These are phyloP conservation scores for Steinernema carpocapsae DNA, from an alignment of 2,888 invertebrate species.

Conservation along the genomic window DNA sequence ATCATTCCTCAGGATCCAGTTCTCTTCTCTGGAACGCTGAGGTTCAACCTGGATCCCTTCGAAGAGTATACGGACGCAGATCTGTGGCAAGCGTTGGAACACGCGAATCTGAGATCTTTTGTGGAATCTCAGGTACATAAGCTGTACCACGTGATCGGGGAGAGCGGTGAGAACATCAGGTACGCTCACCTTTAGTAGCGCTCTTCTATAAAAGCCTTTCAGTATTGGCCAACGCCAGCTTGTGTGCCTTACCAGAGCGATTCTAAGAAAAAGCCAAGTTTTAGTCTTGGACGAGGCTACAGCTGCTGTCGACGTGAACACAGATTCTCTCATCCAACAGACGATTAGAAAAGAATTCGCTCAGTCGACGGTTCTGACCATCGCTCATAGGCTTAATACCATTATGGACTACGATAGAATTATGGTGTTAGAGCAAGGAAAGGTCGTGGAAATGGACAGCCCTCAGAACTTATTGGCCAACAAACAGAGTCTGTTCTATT, in stretches of 20 bases:
- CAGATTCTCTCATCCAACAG: constrained; percentile 72
- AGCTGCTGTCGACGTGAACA: constrained; percentile 70
- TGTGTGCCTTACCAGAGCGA: constrained; percentile 72
- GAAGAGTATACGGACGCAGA: constrained; percentile 79
- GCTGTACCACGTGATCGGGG: constrained; percentile 82
- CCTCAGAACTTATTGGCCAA: constrained; percentile 69
- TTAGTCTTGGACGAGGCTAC: constrained; percentile 75
- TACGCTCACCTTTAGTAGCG: constrained; percentile 41
- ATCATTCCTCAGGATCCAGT: constrained; percentile 77
- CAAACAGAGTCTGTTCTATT: constrained; percentile 69
- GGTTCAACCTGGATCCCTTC: constrained; percentile 92
- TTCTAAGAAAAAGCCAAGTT: constrained; percentile 69
- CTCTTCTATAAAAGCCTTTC: constrained; percentile 36
- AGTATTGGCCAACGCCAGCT: constrained; percentile 73
- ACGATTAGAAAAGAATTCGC: constrained; percentile 79
- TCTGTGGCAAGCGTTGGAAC: constrained; percentile 85
- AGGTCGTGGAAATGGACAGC: constrained; percentile 70
- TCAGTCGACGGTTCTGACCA: constrained; percentile 74
- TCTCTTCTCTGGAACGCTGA: constrained; percentile 74
- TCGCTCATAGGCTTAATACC: constrained; percentile 87
- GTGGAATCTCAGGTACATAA: constrained; percentile 79
- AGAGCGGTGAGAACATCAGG: constrained; percentile 85
- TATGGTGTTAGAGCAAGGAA: constrained; percentile 70
- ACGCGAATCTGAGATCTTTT: constrained; percentile 86
- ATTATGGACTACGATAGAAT: constrained; percentile 80